Conservation (phyloP, 2,797 vertebrate species). For the Pseudotriccus pelzelni region DNA sequence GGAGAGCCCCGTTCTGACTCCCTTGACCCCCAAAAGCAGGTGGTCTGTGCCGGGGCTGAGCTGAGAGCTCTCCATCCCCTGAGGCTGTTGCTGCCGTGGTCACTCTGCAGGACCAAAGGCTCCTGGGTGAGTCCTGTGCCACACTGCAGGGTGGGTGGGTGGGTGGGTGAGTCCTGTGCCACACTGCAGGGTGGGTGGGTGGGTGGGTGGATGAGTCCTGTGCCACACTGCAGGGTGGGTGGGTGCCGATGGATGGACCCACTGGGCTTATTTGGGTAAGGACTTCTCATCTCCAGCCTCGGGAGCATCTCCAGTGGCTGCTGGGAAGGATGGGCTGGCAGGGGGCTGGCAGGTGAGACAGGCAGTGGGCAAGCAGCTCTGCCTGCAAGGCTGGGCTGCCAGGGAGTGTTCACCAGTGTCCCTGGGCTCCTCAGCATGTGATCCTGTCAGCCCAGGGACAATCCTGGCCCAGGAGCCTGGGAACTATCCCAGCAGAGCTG, state of each 20-base stretch:
- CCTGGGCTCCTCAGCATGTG: fast-evolving
- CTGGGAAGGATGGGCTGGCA: background rate
- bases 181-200: background rate
- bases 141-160: background rate
- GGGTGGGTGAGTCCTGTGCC: too few species aligned
- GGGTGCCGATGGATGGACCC: background rate
- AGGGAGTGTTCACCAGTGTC: background rate
- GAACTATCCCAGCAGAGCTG: background rate
- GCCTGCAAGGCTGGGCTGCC: background rate
- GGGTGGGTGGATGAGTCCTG: fast-evolving
- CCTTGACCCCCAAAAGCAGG: too few species aligned
- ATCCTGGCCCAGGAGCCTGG: background rate
- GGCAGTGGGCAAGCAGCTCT: background rate
- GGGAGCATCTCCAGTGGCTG: background rate
- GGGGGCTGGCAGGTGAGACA: background rate
- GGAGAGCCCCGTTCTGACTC: fast-evolving
- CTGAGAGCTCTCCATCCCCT: fast-evolving
- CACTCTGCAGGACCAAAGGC: fast-evolving
- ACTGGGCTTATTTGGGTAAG: fast-evolving
- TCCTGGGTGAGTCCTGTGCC: fast-evolving
- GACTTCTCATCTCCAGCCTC: background rate
- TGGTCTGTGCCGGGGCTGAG: background rate
- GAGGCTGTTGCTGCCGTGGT: background rate
- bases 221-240: background rate
- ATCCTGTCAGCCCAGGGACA: background rate